These are phyloP conservation scores for Centropristis striata DNA, from an alignment of 2,113 vertebrate genomes.

Conservation along the genomic window DNA sequence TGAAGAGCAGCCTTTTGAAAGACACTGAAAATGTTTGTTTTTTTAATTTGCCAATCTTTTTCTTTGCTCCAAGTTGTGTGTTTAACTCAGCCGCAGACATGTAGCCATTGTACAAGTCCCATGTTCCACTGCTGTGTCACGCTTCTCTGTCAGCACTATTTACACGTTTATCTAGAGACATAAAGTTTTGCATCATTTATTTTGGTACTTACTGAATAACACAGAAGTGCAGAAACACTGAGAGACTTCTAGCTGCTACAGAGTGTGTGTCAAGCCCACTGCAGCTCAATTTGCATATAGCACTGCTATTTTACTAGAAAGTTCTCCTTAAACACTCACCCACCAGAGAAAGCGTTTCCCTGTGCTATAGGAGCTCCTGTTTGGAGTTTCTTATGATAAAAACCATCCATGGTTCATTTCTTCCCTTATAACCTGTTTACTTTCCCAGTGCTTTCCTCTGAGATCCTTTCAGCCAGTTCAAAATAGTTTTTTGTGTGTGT, in stretches of 20 bases:
- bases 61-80: conserved; percentile 8
- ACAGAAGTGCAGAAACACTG: conserved; percentile 16
- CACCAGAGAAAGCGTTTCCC: conserved; percentile 6
- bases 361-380: conserved; percentile 24
- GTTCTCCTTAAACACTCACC: not conserved
- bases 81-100: conserved; percentile 36
- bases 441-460: conserved; percentile 33
- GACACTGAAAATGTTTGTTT: conserved; percentile 22
- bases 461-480: conserved; percentile 28
- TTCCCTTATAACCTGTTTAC: conserved; percentile 9
- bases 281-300: conserved; percentile 17
- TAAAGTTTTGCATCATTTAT: not conserved
- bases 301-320: conserved; percentile 29
- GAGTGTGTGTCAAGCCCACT: conserved; percentile 20
- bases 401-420: conserved; percentile 11
- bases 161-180: not conserved
- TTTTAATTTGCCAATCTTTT: conserved; percentile 23
- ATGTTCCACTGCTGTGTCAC: not conserved
- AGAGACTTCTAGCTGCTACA: conserved; percentile 27
- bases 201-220: conserved; percentile 10
- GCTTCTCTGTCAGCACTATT: not conserved
- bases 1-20: conserved; percentile 14
- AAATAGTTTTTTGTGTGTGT: conserved; percentile 18
- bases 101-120: conserved; percentile 26
- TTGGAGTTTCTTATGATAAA: conserved; percentile 4